These are phyloP conservation scores for Hyperoplus immaculatus DNA, from an alignment of 2,797 vertebrate species.

Conservation along the genomic window DNA sequence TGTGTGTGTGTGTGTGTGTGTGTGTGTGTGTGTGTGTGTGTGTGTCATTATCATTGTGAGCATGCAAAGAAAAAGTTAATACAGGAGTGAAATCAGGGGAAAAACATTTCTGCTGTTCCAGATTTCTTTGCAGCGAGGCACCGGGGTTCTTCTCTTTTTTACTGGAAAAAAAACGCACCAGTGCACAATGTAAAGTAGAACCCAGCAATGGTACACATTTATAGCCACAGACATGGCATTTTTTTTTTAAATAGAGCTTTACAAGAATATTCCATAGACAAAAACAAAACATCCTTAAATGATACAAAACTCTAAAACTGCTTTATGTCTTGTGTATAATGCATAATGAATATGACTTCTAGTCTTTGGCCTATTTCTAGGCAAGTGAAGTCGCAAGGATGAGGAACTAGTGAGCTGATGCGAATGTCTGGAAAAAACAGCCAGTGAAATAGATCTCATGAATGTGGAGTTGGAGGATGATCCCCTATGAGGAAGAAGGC, in stretches of 20 bases:
- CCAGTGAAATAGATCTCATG: conserved; percentile 70
- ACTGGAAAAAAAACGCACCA: not conserved
- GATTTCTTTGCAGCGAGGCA: conserved; percentile 3
- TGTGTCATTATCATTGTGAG: not conserved
- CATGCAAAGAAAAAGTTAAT: conserved; percentile 6
- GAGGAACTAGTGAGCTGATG: conserved; percentile 53
- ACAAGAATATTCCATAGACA: not conserved
- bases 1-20: conserved; percentile 9
- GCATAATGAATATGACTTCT: conserved; percentile 66
- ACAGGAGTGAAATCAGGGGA: conserved; percentile 33
- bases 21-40: conserved; percentile 4
- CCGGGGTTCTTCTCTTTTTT: not conserved
- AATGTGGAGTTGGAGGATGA: conserved; percentile 29
- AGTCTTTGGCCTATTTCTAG: conserved; percentile 73
- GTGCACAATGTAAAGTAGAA: not conserved
- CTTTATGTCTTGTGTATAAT: conserved; percentile 38
- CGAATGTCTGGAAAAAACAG: conserved; percentile 40
- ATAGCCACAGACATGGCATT: not conserved
- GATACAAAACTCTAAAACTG: conserved; percentile 20
- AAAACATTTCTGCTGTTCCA: conserved; percentile 23
- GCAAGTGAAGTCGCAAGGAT: conserved; percentile 36
- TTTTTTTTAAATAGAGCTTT: not conserved
- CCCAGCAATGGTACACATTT: not conserved
- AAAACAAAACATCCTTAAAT: conserved; percentile 7
- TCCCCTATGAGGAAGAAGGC: conserved; percentile 9